These are phyloP conservation scores for Pollenia amentaria DNA, from an alignment of 2,888 invertebrate genomes.

Conservation along the genomic window DNA sequence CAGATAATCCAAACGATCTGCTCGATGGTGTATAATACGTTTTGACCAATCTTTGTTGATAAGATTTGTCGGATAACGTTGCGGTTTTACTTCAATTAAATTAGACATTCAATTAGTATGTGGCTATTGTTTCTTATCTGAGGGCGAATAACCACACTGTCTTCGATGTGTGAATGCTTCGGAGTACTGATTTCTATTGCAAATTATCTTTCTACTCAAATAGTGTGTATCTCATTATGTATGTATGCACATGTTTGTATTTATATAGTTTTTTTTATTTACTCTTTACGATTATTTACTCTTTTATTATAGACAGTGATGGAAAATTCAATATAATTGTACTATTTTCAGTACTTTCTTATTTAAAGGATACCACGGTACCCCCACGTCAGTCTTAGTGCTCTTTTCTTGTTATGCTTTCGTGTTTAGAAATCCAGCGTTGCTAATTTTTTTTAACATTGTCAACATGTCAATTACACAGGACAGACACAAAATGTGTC, in stretches of 20 bases:
- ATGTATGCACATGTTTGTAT: not conserved
- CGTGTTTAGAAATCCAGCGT: too few relatives aligned
- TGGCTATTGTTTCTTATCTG: not conserved
- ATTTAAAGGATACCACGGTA: too few relatives aligned
- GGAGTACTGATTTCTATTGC: conserved; percentile 1
- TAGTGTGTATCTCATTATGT: not conserved
- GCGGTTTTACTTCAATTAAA: conserved; percentile 65
- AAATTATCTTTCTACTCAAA: not conserved
- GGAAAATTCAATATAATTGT: too few relatives aligned
- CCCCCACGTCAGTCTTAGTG: too few relatives aligned
- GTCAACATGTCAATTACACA: too few relatives aligned
- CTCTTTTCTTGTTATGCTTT: too few relatives aligned
- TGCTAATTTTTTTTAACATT: too few relatives aligned
- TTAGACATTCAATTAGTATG: conserved; percentile 16
- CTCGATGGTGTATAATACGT: conserved; percentile 68
- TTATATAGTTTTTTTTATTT: not conserved
- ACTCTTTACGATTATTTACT: not conserved
- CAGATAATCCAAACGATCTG: conserved; percentile 58
- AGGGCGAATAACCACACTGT: not conserved
- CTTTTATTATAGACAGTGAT: too few relatives aligned
- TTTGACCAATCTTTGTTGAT: conserved; percentile 77
- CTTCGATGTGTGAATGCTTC: not conserved
- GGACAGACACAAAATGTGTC: too few relatives aligned
- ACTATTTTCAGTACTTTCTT: too few relatives aligned
- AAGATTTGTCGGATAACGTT: conserved; percentile 72